Base-by-base conservation (phyloP, 2,113 vertebrate genomes). In the Steatornis caripensis region DNA sequence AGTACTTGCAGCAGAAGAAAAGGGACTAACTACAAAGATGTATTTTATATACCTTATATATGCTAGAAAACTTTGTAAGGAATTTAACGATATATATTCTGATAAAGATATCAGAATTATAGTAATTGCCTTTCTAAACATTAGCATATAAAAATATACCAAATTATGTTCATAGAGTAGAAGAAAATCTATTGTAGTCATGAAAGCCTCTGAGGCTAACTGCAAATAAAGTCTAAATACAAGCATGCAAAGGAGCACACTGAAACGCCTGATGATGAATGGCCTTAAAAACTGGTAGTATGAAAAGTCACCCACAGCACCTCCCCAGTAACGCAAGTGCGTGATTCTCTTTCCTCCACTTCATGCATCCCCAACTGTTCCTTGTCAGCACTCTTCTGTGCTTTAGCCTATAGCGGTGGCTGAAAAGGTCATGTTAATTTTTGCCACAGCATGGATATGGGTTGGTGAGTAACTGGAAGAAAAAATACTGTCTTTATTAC, bases 371-470 rank as follows among this genome's bases (percentile, higher is more conserved):
- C 24, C 10, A 80, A 5, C 85, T 69, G 61, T 79, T 81, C 34
- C 20, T 65, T 78, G 43, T 69, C 68, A 68, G 55, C 4, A 13
- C 5, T 54, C 12, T 18, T 27, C 21, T 66, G 69, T 83, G 68
- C 66, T 70, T 82, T 32, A 41, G 58, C 77, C 79, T 69, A 29
- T 12, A 87, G 34, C 75, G 72, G 75, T 80, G 87, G 61, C 89
- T 81, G 84, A 66, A 91, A 91, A 81, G 82, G 71, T 75, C 27
- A 4, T 49, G 62, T 87, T 94, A 51, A 74, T 96, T 97, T 97
- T 79, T 71, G 60, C 26, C 37, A 21, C 48, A 88, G 29, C 15
- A 23, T 60, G 74, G 46, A 64, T 77, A 62, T 72, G 27, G 45
- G 65, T 46, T 10, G 20, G 61, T 70, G 68, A 87, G 89, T 79